Percentiles rank a stretch among this genome's conserved stretches.
Conservation (phyloP, 2,888 invertebrate species). For the Cosmia pyralina region DNA sequence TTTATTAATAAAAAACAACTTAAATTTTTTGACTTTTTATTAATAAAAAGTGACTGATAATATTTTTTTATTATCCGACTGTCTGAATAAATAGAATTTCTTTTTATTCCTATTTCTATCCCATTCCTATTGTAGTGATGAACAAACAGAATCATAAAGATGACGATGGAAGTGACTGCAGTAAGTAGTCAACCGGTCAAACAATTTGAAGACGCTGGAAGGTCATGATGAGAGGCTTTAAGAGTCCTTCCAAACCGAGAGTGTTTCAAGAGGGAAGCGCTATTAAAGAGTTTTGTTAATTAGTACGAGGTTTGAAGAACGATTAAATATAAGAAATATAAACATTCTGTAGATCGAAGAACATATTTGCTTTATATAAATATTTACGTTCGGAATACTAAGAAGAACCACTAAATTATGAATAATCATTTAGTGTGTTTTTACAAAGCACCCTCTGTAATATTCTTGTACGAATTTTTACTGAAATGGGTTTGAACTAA, state of each 20-base stretch:
- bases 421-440: conserved; percentile 21
- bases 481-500: background rate
- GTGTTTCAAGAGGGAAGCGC: conserved; percentile 49
- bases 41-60: too few relatives aligned
- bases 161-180: conserved; percentile 21
- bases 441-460: background rate
- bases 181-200: conserved; percentile 14
- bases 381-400: conserved; percentile 38
- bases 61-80: too few relatives aligned
- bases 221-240: conserved; percentile 56
- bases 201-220: conserved; percentile 46
- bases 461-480: background rate
- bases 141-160: conserved; percentile 13
- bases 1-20: too few relatives aligned
- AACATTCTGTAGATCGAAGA: conserved; percentile 44
- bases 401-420: conserved; percentile 30
- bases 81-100: too few relatives aligned
- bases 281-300: conserved; percentile 62
- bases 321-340: conserved; percentile 47
- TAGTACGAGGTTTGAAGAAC: conserved; percentile 53
- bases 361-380: conserved; percentile 32
- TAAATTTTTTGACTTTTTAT: too few relatives aligned
- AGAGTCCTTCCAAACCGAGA: conserved; percentile 43
- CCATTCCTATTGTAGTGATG: background rate
- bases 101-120: too few relatives aligned